Conservation (phyloP, 2,797 vertebrate species). For the Rallus crepitans region DNA sequence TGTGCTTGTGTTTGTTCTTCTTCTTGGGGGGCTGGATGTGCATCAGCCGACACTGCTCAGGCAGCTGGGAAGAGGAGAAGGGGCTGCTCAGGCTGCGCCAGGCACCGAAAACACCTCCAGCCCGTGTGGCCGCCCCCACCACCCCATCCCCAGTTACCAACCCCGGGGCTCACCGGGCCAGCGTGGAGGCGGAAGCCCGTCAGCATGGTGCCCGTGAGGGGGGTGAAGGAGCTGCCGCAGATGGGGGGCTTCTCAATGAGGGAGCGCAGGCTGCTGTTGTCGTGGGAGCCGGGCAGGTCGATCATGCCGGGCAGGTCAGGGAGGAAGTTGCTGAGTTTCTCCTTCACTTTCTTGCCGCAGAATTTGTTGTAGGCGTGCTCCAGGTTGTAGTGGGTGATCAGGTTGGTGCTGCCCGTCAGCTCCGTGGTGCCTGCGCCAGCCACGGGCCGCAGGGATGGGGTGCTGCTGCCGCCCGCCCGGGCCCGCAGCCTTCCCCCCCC, state of each 20-base stretch:
- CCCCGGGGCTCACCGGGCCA: conserved; percentile 87
- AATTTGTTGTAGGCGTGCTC: conserved; percentile 98
- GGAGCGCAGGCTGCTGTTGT: conserved; percentile 94
- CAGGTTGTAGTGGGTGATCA: conserved; percentile 97
- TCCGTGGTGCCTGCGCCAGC: conserved; percentile 87
- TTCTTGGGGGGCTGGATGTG: conserved; percentile 98
- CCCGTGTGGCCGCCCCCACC: rapidly evolving
- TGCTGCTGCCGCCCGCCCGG: neutral
- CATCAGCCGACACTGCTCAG: conserved; percentile 96
- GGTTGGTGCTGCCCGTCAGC: conserved; percentile 95
- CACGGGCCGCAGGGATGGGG: too few species aligned
- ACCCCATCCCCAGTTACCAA: rapidly evolving
- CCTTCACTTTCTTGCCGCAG: conserved; percentile 98
- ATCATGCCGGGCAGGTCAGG: conserved; percentile 98
- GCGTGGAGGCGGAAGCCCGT: conserved; percentile 96
- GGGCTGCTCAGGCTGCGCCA: neutral
- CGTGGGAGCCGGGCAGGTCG: conserved; percentile 93
- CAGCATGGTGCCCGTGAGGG: conserved; percentile 92
- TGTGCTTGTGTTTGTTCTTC: conserved; percentile 97
- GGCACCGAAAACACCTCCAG: neutral
- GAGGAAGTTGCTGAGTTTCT: conserved; percentile 97
- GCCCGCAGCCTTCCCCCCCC: neutral
- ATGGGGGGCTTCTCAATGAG: conserved; percentile 97
- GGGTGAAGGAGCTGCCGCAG: conserved; percentile 95
- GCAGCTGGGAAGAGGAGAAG: conserved; percentile 80